These are phyloP conservation scores for Rostratula benghalensis DNA, from an alignment of 2,113 vertebrate species.

Conservation along the genomic window DNA sequence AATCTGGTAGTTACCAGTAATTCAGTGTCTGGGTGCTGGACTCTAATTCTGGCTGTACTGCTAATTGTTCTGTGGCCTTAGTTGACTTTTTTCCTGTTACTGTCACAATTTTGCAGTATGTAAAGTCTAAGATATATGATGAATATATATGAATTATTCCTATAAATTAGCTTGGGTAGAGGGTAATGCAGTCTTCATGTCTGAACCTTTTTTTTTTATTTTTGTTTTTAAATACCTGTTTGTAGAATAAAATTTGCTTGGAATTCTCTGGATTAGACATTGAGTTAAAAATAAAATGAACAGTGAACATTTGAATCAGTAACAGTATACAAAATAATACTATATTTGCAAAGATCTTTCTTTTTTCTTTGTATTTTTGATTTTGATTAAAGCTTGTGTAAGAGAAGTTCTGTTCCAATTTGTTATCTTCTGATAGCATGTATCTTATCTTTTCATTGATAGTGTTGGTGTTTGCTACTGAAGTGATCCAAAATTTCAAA, in stretches of 20 bases:
- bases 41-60: background rate
- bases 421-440: background rate
- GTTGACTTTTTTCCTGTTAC: background rate
- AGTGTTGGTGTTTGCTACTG: background rate
- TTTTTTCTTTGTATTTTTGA: background rate
- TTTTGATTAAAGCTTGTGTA: background rate
- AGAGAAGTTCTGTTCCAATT: background rate
- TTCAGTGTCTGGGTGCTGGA: background rate
- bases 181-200: background rate
- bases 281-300: background rate
- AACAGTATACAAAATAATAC: background rate
- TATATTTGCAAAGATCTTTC: background rate
- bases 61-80: background rate
- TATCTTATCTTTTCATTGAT: background rate
- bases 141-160: background rate
- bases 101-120: background rate
- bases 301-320: background rate
- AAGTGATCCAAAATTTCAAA: background rate
- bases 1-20: background rate
- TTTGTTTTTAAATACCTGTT: background rate
- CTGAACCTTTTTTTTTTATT: background rate
- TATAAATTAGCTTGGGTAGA: background rate
- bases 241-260: background rate
- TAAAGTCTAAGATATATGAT: background rate
- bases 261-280: background rate